Percentiles rank a stretch among this genome's conserved stretches.
Conservation (phyloP, 2,888 invertebrate genomes). For the Crocallis elinguaria region DNA sequence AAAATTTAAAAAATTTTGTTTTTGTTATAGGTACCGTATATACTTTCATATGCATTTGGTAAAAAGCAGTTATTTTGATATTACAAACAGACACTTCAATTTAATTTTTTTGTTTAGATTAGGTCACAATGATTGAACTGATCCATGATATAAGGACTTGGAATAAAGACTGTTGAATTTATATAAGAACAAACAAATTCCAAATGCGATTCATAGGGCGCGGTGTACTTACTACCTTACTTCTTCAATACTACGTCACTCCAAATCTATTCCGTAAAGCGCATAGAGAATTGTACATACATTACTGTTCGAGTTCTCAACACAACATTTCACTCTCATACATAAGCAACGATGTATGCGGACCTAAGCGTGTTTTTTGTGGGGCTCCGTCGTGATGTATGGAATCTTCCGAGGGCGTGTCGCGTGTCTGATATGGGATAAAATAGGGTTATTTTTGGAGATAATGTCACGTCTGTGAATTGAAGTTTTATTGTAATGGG, state of each 20-base stretch:
- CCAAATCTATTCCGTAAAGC: slow-evolving; percentile 27
- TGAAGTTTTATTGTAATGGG: slow-evolving; percentile 23
- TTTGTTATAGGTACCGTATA: too few species aligned
- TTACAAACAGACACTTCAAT: too few species aligned
- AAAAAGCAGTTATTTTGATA: too few species aligned
- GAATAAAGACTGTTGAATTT: too few species aligned
- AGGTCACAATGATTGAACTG: too few species aligned
- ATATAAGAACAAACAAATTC: too few species aligned
- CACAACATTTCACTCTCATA: slow-evolving; percentile 32
- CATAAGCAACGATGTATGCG: slow-evolving; percentile 30
- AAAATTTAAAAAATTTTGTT: too few species aligned
- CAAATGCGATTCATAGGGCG: too few species aligned
- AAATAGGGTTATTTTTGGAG: slow-evolving; percentile 20
- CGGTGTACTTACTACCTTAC: too few species aligned
- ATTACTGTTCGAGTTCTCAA: slow-evolving; percentile 36
- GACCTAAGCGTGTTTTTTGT: not conserved
- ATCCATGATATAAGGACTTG: too few species aligned
- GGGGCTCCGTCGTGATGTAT: slow-evolving; percentile 3
- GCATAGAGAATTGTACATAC: slow-evolving; percentile 36
- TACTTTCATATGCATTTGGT: too few species aligned
- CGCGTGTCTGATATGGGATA: slow-evolving; percentile 7
- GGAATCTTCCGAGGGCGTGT: slow-evolving; percentile 3
- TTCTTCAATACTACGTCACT: slow-evolving; percentile 22
- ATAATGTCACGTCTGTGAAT: slow-evolving; percentile 19
- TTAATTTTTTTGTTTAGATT: too few species aligned